These are phyloP conservation scores for Lampris incognitus DNA, from an alignment of 2,113 vertebrate species.

Conservation along the genomic window DNA sequence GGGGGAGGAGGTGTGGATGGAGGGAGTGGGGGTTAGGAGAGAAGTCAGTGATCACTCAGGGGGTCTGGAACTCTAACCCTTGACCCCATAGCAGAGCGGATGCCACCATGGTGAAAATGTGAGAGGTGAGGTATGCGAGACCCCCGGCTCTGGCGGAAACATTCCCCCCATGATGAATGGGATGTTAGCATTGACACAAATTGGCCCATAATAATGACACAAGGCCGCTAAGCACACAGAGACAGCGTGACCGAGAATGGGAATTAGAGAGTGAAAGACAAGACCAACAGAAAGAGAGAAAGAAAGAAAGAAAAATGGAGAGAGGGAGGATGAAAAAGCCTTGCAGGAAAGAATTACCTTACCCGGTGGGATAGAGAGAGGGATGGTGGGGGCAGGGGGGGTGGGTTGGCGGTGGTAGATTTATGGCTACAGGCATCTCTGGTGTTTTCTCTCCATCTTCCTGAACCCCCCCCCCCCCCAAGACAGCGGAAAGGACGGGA, in stretches of 20 bases:
- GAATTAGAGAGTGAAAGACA: slow-evolving; percentile 59
- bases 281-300: slow-evolving; percentile 31
- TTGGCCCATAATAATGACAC: slow-evolving; percentile 84
- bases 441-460: slow-evolving; percentile 71
- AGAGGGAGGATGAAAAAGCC: slow-evolving; percentile 32
- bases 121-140: slow-evolving; percentile 75
- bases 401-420: slow-evolving; percentile 53
- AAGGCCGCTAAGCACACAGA: slow-evolving; percentile 76
- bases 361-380: slow-evolving; percentile 59
- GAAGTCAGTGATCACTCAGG: slow-evolving; percentile 79
- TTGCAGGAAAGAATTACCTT: slow-evolving; percentile 64
- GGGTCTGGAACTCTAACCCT: slow-evolving; percentile 83
- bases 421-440: slow-evolving; percentile 67
- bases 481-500: slow-evolving; percentile 56
- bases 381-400: slow-evolving; percentile 2
- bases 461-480: slow-evolving; percentile 36
- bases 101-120: slow-evolving; percentile 82
- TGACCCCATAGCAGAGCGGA: slow-evolving; percentile 75
- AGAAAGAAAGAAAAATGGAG: slow-evolving; percentile 37
- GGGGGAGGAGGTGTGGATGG: slow-evolving; percentile 34
- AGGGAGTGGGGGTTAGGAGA: background rate
- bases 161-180: slow-evolving; percentile 82
- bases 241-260: slow-evolving; percentile 61
- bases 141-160: slow-evolving; percentile 76
- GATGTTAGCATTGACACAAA: slow-evolving; percentile 85